phyloP scores from a whole-genome alignment of 1,140 invertebrate species.

The Drosophila equinoxialis region DNA sequence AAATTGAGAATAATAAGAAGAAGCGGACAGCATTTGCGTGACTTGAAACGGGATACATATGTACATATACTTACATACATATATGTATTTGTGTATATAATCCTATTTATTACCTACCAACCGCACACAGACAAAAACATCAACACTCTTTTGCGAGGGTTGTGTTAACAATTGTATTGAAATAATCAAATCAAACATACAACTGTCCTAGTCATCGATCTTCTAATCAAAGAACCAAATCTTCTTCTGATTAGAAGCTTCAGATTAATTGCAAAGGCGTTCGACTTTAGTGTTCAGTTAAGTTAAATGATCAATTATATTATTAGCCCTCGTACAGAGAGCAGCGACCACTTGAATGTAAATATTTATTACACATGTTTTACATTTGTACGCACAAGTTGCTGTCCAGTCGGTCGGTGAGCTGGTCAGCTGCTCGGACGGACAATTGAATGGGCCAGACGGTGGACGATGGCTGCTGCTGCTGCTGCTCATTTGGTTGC shows the following conservation, averaged over 20 bases:
- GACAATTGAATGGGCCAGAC: background rate
- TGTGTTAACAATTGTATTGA: background rate
- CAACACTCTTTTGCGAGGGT: slow-evolving; percentile 19
- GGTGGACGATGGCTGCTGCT: background rate
- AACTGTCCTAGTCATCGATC: too few species aligned
- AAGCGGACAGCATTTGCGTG: slow-evolving; percentile 35
- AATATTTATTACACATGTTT: slow-evolving; percentile 77
- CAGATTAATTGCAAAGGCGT: too few species aligned
- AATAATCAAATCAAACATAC: background rate
- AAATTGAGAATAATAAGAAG: background rate
- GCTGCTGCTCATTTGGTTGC: slow-evolving; percentile 64
- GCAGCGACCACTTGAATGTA: slow-evolving; percentile 47
- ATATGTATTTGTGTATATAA: slow-evolving; percentile 32
- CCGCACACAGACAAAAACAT: slow-evolving; percentile 8
- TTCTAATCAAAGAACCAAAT: too few species aligned
- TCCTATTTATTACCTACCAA: slow-evolving; percentile 68
- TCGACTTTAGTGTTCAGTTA: too few species aligned
- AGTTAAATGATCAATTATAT: too few species aligned
- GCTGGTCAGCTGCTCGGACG: background rate
- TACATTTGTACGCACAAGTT: slow-evolving; percentile 77
- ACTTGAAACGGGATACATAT: slow-evolving; percentile 15
- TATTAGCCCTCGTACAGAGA: background rate
- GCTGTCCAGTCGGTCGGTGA: background rate
- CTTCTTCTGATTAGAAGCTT: too few species aligned
- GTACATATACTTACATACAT: background rate